These are phyloP conservation scores for Harmothoe impar DNA, from an alignment of 2,888 invertebrate genomes.

Conservation along the genomic window DNA sequence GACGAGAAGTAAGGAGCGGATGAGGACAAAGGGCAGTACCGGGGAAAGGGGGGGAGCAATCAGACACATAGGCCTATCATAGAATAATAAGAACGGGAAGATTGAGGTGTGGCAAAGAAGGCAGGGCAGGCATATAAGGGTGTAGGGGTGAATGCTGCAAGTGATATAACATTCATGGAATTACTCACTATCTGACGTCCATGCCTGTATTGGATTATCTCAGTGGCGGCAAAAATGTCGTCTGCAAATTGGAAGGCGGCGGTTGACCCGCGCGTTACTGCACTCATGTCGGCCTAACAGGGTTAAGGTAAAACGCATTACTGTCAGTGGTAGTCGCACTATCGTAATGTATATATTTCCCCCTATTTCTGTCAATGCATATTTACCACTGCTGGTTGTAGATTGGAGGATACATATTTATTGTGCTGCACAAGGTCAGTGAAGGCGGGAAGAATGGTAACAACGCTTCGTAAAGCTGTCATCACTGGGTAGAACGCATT, in stretches of 20 bases:
- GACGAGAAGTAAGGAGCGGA: no score
- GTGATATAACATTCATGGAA: slow-evolving; percentile 36
- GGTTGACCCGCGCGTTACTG: not conserved
- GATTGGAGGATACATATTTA: slow-evolving; percentile 5
- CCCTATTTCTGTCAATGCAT: slow-evolving; percentile 7
- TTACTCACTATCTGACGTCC: slow-evolving; percentile 10
- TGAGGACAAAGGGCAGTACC: no score
- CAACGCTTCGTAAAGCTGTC: no score
- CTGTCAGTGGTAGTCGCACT: not conserved
- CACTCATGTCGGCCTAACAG: slow-evolving; percentile 9
- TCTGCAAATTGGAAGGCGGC: not conserved
- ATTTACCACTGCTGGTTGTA: not conserved
- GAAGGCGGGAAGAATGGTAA: no score
- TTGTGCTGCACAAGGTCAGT: not conserved
- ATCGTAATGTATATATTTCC: slow-evolving; percentile 32
- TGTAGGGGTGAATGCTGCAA: not conserved
- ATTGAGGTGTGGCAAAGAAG: no score
- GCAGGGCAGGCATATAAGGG: no score
- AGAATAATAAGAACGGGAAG: no score
- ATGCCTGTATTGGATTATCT: slow-evolving; percentile 7
- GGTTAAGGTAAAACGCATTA: slow-evolving; percentile 31
- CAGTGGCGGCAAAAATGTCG: not conserved
- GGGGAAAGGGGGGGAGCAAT: no score
- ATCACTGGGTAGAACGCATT: no score
- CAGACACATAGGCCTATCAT: no score